Evolutionary conservation across 2,113 vertebrate genomes (phyloP).

Genomic region (Melanerpes aurifrons): DNA sequence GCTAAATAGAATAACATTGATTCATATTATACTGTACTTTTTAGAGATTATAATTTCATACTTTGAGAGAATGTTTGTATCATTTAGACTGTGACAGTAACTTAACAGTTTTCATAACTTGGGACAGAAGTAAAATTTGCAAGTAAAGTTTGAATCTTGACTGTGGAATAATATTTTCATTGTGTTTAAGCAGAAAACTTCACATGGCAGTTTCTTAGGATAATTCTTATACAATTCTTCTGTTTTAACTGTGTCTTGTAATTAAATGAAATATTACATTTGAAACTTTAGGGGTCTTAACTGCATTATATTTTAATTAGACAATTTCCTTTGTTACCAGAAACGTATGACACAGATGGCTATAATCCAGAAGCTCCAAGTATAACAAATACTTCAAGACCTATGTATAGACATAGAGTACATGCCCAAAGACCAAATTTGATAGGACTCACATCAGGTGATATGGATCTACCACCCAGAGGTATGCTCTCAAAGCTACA

Average conservation of each 20-base stretch:
- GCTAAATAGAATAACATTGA: conserved; percentile 70
- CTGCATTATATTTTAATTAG: conserved; percentile 77
- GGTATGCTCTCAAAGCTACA: conserved; percentile 75
- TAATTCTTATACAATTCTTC: background rate
- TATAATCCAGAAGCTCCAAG: conserved; percentile 99
- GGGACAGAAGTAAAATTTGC: background rate
- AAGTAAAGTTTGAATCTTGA: background rate
- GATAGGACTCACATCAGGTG: conserved; percentile 95
- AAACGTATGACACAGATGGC: conserved; percentile 92
- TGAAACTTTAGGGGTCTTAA: conserved; percentile 62
- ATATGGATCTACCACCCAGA: conserved; percentile 91
- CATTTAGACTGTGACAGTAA: background rate
- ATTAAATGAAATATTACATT: background rate
- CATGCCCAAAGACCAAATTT: conserved; percentile 96
- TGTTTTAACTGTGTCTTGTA: background rate
- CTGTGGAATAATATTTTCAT: background rate
- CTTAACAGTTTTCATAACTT: background rate
- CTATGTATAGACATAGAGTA: conserved; percentile 92
- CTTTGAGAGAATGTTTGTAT: background rate
- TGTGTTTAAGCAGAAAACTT: conserved; percentile 1
- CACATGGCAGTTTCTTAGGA: background rate
- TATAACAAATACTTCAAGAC: conserved; percentile 91
- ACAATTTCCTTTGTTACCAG: conserved; percentile 78
- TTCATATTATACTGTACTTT: conserved; percentile 35
- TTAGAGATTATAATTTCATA: background rate